Percentiles rank a stretch among this genome's conserved stretches.
Conservation (phyloP, 2,113 vertebrate species). For the Bubalus kerabau region DNA sequence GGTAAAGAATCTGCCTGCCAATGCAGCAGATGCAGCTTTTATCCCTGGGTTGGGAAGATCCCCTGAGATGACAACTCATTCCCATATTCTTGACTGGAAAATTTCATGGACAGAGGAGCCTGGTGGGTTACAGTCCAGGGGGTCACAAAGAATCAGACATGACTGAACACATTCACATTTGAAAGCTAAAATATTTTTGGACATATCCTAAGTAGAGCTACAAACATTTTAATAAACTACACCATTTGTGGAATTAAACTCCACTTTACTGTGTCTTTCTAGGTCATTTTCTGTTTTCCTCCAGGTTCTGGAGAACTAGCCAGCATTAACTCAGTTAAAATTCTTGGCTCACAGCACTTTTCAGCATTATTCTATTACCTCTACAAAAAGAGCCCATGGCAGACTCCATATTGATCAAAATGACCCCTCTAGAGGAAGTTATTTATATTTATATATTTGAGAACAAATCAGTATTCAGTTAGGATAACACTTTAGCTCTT, state of each 20-base stretch:
- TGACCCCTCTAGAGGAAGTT: not conserved
- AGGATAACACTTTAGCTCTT: constrained; percentile 42
- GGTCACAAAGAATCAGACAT: not conserved
- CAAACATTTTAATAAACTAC: not conserved
- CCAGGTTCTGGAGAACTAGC: not conserved
- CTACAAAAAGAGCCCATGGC: not conserved
- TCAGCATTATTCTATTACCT: constrained; percentile 8
- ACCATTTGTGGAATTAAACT: not conserved
- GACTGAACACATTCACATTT: not conserved
- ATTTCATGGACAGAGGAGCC: not conserved
- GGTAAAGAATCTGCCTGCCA: not conserved
- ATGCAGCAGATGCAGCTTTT: not conserved
- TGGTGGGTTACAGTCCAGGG: not conserved
- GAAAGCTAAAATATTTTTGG: not conserved
- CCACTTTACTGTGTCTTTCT: not conserved
- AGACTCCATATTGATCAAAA: constrained; percentile 25
- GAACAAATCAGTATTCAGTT: constrained; percentile 43
- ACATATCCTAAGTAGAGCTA: not conserved
- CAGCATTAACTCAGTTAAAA: constrained; percentile 5
- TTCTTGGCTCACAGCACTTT: not conserved
- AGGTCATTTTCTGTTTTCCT: not conserved
- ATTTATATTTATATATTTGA: constrained; percentile 40
- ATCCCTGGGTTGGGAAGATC: not conserved
- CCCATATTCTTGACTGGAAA: not conserved
- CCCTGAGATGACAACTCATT: not conserved